Conservation (phyloP, 2,113 vertebrate genomes). For the Boleophthalmus pectinirostris region DNA sequence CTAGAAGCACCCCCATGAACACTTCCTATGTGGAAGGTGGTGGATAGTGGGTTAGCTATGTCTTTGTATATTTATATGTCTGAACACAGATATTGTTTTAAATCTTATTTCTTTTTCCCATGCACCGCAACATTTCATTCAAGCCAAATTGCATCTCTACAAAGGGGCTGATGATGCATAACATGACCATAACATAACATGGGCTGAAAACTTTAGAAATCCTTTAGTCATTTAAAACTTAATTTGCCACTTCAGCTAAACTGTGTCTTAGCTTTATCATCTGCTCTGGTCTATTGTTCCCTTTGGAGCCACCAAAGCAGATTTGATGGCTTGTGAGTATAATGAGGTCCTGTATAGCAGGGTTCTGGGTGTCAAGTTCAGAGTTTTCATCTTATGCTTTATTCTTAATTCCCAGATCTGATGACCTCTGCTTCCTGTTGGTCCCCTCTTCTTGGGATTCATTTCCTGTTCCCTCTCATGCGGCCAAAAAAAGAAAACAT, state of each 20-base stretch:
- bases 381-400: neutral
- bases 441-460: neutral
- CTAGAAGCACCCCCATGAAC: too few relatives aligned
- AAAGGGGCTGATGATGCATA: neutral
- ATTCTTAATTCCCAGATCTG: neutral
- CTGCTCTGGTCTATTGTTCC: constrained; percentile 3
- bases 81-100: neutral
- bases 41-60: too few relatives aligned
- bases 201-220: neutral
- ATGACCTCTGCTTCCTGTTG: constrained; percentile 7
- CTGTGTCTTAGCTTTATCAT: neutral
- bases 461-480: neutral
- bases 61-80: too few relatives aligned
- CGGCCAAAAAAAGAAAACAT: neutral
- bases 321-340: neutral
- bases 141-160: neutral
- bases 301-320: constrained; percentile 7
- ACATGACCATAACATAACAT: neutral
- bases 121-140: neutral
- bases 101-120: neutral
- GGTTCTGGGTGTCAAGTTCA: neutral
- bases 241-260: constrained; percentile 1
- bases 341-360: neutral
- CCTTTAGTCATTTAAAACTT: neutral
- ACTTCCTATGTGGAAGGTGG: too few relatives aligned